Percentiles rank a stretch among this genome's conserved stretches.
Evolutionary conservation across 1,140 invertebrate genomes (phyloP).

Genomic region (Heliconius hermathena): DNA sequence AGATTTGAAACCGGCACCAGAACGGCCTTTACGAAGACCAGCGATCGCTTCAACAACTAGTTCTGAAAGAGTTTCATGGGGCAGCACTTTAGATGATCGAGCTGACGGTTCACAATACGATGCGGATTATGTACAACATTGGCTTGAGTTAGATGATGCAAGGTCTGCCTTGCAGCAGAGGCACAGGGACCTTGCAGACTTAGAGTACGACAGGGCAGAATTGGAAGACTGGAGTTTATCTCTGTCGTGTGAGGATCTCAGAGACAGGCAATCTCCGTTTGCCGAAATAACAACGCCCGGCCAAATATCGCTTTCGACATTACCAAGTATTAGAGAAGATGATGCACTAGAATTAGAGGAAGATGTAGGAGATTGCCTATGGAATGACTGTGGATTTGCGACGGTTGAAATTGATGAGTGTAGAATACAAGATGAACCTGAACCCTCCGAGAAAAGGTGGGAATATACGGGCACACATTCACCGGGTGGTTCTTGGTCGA

Average conservation of each 20-base stretch:
- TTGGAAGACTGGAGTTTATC: slow-evolving; percentile 91
- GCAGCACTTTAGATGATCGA: slow-evolving; percentile 81
- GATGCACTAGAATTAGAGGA: slow-evolving; percentile 87
- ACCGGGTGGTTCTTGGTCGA: slow-evolving; percentile 85
- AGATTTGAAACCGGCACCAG: slow-evolving; percentile 78
- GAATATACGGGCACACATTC: slow-evolving; percentile 80
- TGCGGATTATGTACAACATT: slow-evolving; percentile 88
- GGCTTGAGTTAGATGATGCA: slow-evolving; percentile 87
- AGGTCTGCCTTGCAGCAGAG: slow-evolving; percentile 85
- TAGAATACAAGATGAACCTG: slow-evolving; percentile 67
- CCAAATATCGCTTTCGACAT: slow-evolving; percentile 83
- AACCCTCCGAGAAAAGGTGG: slow-evolving; percentile 79
- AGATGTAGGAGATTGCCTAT: slow-evolving; percentile 86
- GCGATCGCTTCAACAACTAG: slow-evolving; percentile 74
- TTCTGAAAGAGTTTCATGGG: slow-evolving; percentile 82
- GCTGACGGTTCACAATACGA: slow-evolving; percentile 86
- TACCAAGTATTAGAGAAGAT: slow-evolving; percentile 88
- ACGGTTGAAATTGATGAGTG: slow-evolving; percentile 76
- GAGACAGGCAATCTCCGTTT: slow-evolving; percentile 82
- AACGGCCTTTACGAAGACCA: slow-evolving; percentile 68
- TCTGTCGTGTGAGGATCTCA: slow-evolving; percentile 86
- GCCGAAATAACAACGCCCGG: slow-evolving; percentile 80
- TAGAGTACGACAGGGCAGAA: slow-evolving; percentile 89
- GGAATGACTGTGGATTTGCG: slow-evolving; percentile 83
- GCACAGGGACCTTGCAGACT: slow-evolving; percentile 85